phyloP scores from a whole-genome alignment of 2,888 invertebrate species.

The Temnothorax rugatulus region DNA sequence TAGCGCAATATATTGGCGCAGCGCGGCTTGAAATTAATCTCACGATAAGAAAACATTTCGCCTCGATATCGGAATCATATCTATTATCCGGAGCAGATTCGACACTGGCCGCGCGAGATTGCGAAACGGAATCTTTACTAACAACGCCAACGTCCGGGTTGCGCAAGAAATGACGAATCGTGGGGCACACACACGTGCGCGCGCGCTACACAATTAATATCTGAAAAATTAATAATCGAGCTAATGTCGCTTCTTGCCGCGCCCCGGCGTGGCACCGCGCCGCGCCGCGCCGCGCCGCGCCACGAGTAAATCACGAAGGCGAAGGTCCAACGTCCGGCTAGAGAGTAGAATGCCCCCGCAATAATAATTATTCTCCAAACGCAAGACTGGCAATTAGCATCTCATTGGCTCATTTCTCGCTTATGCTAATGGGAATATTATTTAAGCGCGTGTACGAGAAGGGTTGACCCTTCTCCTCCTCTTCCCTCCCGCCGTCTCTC shows the following conservation, averaged over 20 bases:
- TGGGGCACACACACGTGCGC: background rate
- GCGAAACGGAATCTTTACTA: slow-evolving; percentile 22
- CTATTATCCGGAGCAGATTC: slow-evolving; percentile 1
- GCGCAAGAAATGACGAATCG: slow-evolving; percentile 14
- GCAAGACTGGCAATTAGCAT: slow-evolving; percentile 84
- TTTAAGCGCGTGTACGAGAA: slow-evolving; percentile 76
- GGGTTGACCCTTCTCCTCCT: slow-evolving; percentile 67
- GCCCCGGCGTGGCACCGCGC: slow-evolving; percentile 5
- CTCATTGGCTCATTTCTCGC: slow-evolving; percentile 84
- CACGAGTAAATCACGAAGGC: slow-evolving; percentile 52
- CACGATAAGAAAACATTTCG: slow-evolving; percentile 44
- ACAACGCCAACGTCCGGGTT: background rate
- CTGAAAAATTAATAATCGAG: slow-evolving; percentile 39
- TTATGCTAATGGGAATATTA: slow-evolving; percentile 83
- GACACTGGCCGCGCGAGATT: background rate
- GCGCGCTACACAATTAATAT: slow-evolving; percentile 25
- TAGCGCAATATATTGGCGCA: slow-evolving; percentile 10
- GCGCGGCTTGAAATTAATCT: slow-evolving; percentile 25
- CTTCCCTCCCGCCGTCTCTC: slow-evolving; percentile 9
- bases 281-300: slow-evolving; percentile 3
- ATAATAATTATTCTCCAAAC: slow-evolving; percentile 82
- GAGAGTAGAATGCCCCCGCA: slow-evolving; percentile 60
- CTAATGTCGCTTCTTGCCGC: slow-evolving; percentile 24
- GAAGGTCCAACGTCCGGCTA: slow-evolving; percentile 52
- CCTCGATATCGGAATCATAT: slow-evolving; percentile 38